Evolutionary conservation across 2,888 invertebrate species (phyloP), one percentile per base, ranked within the genome.

Genomic region (Amblyteles armatorius): DNA sequence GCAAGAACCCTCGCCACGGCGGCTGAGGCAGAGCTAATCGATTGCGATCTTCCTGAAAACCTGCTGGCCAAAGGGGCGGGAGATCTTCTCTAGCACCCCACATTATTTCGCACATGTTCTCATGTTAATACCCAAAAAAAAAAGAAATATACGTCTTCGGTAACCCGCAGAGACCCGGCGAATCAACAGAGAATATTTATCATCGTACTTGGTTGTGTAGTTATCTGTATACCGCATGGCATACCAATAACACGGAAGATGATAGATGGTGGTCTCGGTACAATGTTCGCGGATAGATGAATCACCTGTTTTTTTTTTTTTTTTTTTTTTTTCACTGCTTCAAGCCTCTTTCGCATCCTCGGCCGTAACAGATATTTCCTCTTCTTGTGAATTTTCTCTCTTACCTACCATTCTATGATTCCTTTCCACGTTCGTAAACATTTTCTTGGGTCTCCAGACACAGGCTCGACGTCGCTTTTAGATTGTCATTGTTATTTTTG

Each of bases 241-340:
- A 74, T 83, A 79, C 55, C 63, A 83, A 83, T 79, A 79, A 83
- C 74, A 79, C 79, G 69, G 69, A 74, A 83, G 79, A 72, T 79
- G 83, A 83, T 83, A 79, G 63, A 79, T 83, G 63, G 16, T 79
- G 40, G 63, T 52, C 63, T 68, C 29, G 63, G 69, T 44, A 69
- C 33, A 69, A 74, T 83, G 63, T 74, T 74, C 55, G 29, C 50
- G 11, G 16, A 72, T 57, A 52, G 79, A 73, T 83, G 73, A 63
- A 79, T 79, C 69, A 40, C n/a, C 55, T 55, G 36, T 36, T 36
- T 22, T 6, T 22, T 6, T 26, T 22, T 63, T 1, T 36, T 36
- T 22, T 6, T 22, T 6, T 26, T 36, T 33, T 73, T 22, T 79
- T 68, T 52, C 48, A 68, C 29, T 68, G n/a, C 50, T 63, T 52